Base-by-base conservation (phyloP, 2,888 invertebrate species). In the Plagodis dolabraria region DNA sequence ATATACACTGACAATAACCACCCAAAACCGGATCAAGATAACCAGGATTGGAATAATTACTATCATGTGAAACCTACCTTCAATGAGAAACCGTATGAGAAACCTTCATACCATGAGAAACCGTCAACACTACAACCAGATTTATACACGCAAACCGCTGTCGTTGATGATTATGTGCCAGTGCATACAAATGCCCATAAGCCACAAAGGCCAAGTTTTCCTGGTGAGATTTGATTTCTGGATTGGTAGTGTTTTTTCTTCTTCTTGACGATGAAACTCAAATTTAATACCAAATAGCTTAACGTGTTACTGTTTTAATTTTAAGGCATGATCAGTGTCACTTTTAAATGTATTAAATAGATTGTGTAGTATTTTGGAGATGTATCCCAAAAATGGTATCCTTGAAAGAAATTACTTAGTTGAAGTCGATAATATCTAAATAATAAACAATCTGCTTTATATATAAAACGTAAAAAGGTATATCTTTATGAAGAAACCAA, bases 21-120 rank as follows among this genome's bases (percentile, higher is more conserved):
- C 48, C 82, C 85, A 51, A 87, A 90, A 67, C 87, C 92, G 48
- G 84, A 83, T 63, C 43, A 34, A 50, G 58, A 8, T 9, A 48
- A 44, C 48, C 53, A 45, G 12, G 81, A 87, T 68, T 83, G 86
- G 85, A 77, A 69, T 55, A 82, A 79, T 69, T 76, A 80, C 62
- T 93, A 89, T 65, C 92, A 93, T 63, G 90, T 93, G 57, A 93
- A 93, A 73, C 93, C 93, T 0, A 90, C 92, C 5, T 93, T 93
- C 66, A 89, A 92, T 55, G 93, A 92, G 67, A 87, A 66, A 56
- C 65, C 65, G 2, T 64, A 61, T 5, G 61, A 63, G 5, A 61
- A 64, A 60, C 61, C 61, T 0, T 52, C 53, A n/a, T 53, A 22
- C 22, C 22, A 47, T 11, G 67, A 79, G 69, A 73, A 71, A 64